Conservation (phyloP, 2,113 vertebrate genomes). For the Hemicordylus capensis region DNA sequence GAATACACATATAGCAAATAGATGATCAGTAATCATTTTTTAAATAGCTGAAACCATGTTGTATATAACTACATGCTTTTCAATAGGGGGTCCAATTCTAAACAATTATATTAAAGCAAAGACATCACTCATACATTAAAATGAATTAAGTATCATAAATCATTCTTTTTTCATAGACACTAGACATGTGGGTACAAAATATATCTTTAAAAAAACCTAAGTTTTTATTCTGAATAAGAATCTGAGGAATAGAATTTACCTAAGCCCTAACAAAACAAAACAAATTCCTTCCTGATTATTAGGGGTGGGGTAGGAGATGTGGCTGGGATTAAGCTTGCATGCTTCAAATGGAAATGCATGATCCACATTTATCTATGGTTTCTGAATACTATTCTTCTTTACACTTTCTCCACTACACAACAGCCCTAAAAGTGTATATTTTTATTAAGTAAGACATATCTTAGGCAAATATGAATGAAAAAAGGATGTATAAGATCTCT, state of each 20-base stretch:
- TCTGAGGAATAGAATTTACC: slow-evolving; percentile 18
- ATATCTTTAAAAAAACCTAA: slow-evolving; percentile 43
- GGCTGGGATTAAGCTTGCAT: not conserved
- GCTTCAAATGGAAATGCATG: slow-evolving; percentile 50
- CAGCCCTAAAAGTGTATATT: slow-evolving; percentile 62
- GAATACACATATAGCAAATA: slow-evolving; percentile 18
- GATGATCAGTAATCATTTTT: not conserved
- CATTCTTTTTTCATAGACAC: slow-evolving; percentile 32
- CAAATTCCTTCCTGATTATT: slow-evolving; percentile 51
- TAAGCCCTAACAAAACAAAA: slow-evolving; percentile 22
- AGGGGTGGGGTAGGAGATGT: slow-evolving; percentile 3
- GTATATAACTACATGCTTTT: not conserved
- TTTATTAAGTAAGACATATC: slow-evolving; percentile 73
- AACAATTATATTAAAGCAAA: slow-evolving; percentile 22
- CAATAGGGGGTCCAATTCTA: slow-evolving; percentile 21
- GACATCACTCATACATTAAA: slow-evolving; percentile 13
- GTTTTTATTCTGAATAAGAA: slow-evolving; percentile 38
- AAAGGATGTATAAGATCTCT: slow-evolving; percentile 70
- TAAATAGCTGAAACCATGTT: not conserved
- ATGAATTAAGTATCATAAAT: slow-evolving; percentile 15
- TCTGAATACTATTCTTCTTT: slow-evolving; percentile 63
- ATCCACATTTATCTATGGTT: slow-evolving; percentile 50
- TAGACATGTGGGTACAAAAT: slow-evolving; percentile 6
- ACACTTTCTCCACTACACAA: slow-evolving; percentile 44
- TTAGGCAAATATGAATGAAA: slow-evolving; percentile 76